Percentiles rank a stretch among this genome's conserved stretches.
Evolutionary conservation across 2,797 vertebrate genomes (phyloP).

Genomic region (Podarcis lilfordi): DNA sequence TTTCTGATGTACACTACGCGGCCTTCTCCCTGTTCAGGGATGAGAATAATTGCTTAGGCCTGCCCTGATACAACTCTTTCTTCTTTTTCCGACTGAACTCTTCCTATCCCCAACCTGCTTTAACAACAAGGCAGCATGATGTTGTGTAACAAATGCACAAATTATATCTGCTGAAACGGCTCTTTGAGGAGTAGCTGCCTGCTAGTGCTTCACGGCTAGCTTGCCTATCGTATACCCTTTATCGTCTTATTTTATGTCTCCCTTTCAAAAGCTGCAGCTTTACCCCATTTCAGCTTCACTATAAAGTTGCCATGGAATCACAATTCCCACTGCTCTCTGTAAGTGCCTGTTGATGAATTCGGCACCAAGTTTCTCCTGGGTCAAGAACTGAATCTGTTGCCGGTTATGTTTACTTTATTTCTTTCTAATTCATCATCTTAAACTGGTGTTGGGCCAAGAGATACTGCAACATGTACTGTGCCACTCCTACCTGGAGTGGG

Average conservation of each 20-base stretch:
- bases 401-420: slow-evolving; percentile 29
- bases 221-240: not conserved
- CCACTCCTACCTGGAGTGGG: not conserved
- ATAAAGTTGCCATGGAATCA: not conserved
- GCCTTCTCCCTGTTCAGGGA: slow-evolving; percentile 88
- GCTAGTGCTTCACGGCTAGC: not conserved
- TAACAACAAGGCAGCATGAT: not conserved
- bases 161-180: not conserved
- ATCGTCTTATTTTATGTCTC: not conserved
- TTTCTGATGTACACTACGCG: slow-evolving; percentile 94
- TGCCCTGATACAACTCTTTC: not conserved
- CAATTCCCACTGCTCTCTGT: not conserved
- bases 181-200: not conserved
- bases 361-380: slow-evolving; percentile 19
- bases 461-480: slow-evolving; percentile 27
- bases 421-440: slow-evolving; percentile 24
- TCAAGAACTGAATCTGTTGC: slow-evolving; percentile 35
- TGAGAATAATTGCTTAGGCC: slow-evolving; percentile 38
- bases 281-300: not conserved
- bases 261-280: slow-evolving; percentile 23
- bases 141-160: not conserved
- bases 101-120: rapidly evolving
- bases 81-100: not conserved
- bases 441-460: slow-evolving; percentile 31
- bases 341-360: not conserved